A percentile compares a stretch with the other conserved stretches of the same genome.
These are phyloP conservation scores for Panulirus ornatus DNA, from an alignment of 1,140 invertebrate species.

Conservation along the genomic window DNA sequence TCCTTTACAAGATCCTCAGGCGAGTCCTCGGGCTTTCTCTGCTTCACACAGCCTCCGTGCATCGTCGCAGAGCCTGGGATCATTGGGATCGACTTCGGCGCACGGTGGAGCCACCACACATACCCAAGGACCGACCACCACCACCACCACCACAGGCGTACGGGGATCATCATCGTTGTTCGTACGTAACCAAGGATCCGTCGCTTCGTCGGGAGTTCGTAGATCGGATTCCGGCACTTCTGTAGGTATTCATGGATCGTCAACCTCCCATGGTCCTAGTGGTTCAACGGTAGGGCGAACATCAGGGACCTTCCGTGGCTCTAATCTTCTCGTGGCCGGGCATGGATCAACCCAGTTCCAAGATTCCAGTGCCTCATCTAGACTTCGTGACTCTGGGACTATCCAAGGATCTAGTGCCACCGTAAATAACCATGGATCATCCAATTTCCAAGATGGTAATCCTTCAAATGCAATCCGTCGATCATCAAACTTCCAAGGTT, in stretches of 20 bases:
- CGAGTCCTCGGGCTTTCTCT: not conserved
- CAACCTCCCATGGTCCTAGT: not conserved
- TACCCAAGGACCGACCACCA: not conserved
- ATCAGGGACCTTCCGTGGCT: not conserved
- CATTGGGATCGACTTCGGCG: not conserved
- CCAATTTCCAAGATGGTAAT: not conserved
- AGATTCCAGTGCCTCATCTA: not conserved
- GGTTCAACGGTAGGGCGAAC: not conserved
- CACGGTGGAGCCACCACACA: not conserved
- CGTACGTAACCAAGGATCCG: no score
- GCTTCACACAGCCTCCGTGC: not conserved
- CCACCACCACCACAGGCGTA: no score
- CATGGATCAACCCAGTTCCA: not conserved
- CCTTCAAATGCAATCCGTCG: not conserved
- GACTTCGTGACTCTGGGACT: not conserved
- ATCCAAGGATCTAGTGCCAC: not conserved
- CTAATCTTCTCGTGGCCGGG: no score
- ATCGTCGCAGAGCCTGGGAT: not conserved
- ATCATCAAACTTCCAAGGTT: constrained; percentile 20
- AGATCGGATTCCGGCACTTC: not conserved
- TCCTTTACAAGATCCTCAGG: not conserved
- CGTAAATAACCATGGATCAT: not conserved
- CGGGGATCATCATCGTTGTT: no score
- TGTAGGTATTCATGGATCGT: not conserved
- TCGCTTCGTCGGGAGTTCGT: not conserved